Percentiles rank a stretch among this genome's conserved stretches.
phyloP scores from a whole-genome alignment of 2,797 vertebrate genomes.

The Sebastolobus altivelis region DNA sequence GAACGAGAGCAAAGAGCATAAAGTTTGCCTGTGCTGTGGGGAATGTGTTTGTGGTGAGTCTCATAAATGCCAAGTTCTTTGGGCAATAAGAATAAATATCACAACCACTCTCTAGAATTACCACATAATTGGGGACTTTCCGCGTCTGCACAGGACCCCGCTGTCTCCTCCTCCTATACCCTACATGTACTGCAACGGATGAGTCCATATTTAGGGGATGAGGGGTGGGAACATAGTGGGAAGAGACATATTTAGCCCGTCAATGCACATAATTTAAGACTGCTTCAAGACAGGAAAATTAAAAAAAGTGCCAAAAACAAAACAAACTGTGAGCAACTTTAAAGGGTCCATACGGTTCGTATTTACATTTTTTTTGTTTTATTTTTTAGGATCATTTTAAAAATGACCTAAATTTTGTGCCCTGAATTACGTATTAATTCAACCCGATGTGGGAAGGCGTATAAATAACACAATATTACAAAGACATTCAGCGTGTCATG shows the following conservation, averaged over 20 bases:
- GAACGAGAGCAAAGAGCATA: constrained; percentile 72
- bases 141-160: constrained; percentile 79
- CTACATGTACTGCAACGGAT: constrained; percentile 59
- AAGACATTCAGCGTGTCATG: too few species aligned
- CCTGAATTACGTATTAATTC: too few species aligned
- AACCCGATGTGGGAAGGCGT: too few species aligned
- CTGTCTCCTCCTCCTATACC: constrained; percentile 71
- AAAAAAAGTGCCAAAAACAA: not conserved
- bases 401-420: too few species aligned
- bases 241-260: constrained; percentile 56
- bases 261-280: constrained; percentile 45
- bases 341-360: not conserved
- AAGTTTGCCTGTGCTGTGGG: constrained; percentile 79
- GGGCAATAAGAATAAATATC: constrained; percentile 87
- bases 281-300: not conserved
- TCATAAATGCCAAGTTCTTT: constrained; percentile 87
- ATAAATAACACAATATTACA: too few species aligned
- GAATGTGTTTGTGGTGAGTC: constrained; percentile 85
- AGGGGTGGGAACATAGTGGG: constrained; percentile 43
- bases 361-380: not conserved
- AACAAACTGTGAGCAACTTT: not conserved
- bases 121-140: constrained; percentile 92
- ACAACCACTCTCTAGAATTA: constrained; percentile 86
- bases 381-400: not conserved
- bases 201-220: constrained; percentile 68